Evolutionary conservation across 2,113 vertebrate genomes (phyloP), one percentile per base, ranked within the genome.

Genomic region (Eleginops maclovinus): DNA sequence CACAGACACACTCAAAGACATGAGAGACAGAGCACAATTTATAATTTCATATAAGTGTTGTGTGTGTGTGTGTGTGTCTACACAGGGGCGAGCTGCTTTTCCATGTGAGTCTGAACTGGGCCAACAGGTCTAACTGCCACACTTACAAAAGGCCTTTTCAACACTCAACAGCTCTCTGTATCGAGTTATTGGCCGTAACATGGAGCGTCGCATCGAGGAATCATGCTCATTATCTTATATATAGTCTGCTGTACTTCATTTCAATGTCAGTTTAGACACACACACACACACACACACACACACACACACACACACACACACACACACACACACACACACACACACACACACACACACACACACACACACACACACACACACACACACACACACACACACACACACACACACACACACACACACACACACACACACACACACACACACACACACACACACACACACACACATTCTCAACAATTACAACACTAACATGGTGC

Each of bases 21-120:
- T 54, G 22, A 75, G 9, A 9, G n/a, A 72, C 31, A 59, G 60
- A 63, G 41, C 36, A 56, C 60, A 77, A 69, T 80, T 75, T 55
- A 21, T 53, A 58, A 80, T 63, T 51, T 28, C 4, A 31, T 31
- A 2, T n/a, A 10, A 21, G 0, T 54, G 11, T 14, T 59, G 31
- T 41, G 40, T 61, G 26, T 21, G 24, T 49, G 62, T 69, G 17
- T 44, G 24, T 56, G 4, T 65, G 44, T 43, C 7, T 0, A 54
- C 53, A 14, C 24, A 5, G 21, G 41, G 44, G 11, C 55, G 47
- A 77, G 26, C 10, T 24, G 43, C 36, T 47, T 8, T 21, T n/a
- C 16, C 22, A 15, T 51, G 4, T 67, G 21, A 43, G 9, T 13
- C 21, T 44, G 4, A 44, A 44, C 2, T 28, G 16, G 15, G 41